These are phyloP conservation scores for Lepidocyrtinus sp. DNA, from an alignment of 2,888 invertebrate genomes.

Conservation along the genomic window DNA sequence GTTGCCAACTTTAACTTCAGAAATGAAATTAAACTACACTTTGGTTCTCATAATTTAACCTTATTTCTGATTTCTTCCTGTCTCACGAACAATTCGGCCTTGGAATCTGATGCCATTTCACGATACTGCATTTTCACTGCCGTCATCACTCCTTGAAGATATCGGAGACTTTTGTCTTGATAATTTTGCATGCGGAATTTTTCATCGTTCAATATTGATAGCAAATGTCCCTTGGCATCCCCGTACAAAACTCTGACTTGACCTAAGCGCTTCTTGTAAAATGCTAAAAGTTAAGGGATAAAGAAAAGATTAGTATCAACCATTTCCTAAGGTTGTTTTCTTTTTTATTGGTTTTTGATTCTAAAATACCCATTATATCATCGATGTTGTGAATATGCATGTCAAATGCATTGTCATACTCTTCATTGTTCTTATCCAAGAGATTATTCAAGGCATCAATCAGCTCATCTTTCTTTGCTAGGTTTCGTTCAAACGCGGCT, in stretches of 20 bases:
- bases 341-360: background rate
- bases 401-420: slow-evolving; percentile 67
- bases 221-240: slow-evolving; percentile 49
- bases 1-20: too few relatives aligned
- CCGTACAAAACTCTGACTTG: slow-evolving; percentile 63
- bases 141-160: slow-evolving; percentile 57
- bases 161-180: slow-evolving; percentile 63
- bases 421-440: slow-evolving; percentile 63
- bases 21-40: background rate
- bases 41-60: slow-evolving; percentile 35
- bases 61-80: slow-evolving; percentile 68
- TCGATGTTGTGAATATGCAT: slow-evolving; percentile 68
- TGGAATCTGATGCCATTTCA: slow-evolving; percentile 62
- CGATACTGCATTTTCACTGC: slow-evolving; percentile 58
- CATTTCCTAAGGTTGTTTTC: background rate
- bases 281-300: slow-evolving; percentile 50
- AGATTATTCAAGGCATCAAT: slow-evolving; percentile 65
- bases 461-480: slow-evolving; percentile 65
- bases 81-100: slow-evolving; percentile 61
- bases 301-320: background rate
- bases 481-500: slow-evolving; percentile 67
- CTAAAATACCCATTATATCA: slow-evolving; percentile 64
- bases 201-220: slow-evolving; percentile 61
- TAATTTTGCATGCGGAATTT: slow-evolving; percentile 60
- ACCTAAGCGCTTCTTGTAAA: slow-evolving; percentile 62